Evolutionary conservation across 2,797 vertebrate genomes (phyloP), one percentile per base, ranked within the genome.

Genomic region (Sylvilagus floridanus): DNA sequence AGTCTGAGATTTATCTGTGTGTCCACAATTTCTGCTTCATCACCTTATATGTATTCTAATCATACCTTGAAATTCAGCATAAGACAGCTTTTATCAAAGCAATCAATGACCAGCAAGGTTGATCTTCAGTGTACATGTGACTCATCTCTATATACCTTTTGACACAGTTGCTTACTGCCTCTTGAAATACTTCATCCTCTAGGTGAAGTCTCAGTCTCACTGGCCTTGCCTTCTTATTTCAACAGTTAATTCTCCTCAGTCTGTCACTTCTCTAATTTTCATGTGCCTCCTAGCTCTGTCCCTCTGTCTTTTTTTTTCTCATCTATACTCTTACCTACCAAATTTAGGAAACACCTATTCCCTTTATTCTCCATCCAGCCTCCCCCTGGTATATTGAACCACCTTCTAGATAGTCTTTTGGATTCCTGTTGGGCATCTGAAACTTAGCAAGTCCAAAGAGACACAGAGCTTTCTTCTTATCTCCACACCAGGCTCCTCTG

Each of bases 31-130:
- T 85, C 21, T 57, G 50, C 30, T 63, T 89, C 19, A 5, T 68
- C 60, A 86, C 24, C 82, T 84, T 91, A 21, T 4, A 30, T 57
- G 62, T 95, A 81, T 19, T 86, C 22, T 47, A 77, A 42, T 93
- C 4, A 68, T 24, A 37, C 60, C 47, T 91, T 87, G 7, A 66
- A 37, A 52, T 72, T 68, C 6, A 77, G 3, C 57, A 71, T 32
- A 37, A 90, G 76, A 75, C 19, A 66, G 83, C 47, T 76, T 94
- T 69, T 72, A 76, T 62, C 35, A 73, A 66, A 63, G 26, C 30
- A 62, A 30, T 42, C 13, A 28, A 28, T 73, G 81, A 54, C 42
- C 7, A 91, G 76, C 69, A 84, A 84, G 73, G 16, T 10, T 26
- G 69, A 32, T 94, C 89, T 94, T 79, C 24, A 81, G 17, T 78